phyloP scores from a whole-genome alignment of 1,140 invertebrate genomes.

The Neocloeon triangulifer region DNA sequence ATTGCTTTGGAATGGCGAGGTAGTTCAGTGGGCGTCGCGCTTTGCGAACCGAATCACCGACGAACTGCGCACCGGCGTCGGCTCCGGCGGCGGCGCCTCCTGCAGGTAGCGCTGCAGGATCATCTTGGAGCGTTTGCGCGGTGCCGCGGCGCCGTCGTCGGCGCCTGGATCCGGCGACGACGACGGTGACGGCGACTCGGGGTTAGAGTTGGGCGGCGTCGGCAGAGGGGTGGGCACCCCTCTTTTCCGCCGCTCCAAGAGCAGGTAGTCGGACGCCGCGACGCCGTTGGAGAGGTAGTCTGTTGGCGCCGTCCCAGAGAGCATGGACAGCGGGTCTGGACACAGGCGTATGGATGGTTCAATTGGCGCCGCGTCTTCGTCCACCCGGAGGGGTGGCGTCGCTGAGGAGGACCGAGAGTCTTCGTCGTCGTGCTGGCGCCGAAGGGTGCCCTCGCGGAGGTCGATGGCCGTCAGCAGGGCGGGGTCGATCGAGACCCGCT shows the following conservation, averaged over 20 bases:
- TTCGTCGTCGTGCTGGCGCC: not conserved
- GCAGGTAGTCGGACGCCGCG: constrained; percentile 6
- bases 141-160: constrained; percentile 29
- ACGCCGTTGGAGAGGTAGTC: too few relatives aligned
- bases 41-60: constrained; percentile 1
- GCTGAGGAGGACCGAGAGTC: not conserved
- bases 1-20: not conserved
- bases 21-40: too few relatives aligned
- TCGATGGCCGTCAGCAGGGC: too few relatives aligned
- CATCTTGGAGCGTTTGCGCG: constrained; percentile 39
- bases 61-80: not conserved
- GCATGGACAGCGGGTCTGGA: constrained; percentile 5
- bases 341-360: constrained; percentile 2
- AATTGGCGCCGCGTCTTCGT: constrained; percentile 3
- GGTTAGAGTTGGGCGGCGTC: not conserved
- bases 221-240: not conserved
- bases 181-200: not conserved
- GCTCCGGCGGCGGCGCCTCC: constrained; percentile 11
- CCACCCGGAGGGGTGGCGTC: too few relatives aligned
- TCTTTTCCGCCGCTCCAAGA: constrained; percentile 8
- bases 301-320: too few relatives aligned
- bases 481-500: too few relatives aligned
- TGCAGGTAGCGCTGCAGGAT: constrained; percentile 42
- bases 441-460: too few relatives aligned
- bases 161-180: constrained; percentile 10